Base-by-base conservation (phyloP, 2,797 vertebrate genomes). In the Lagocephalus sceleratus region DNA sequence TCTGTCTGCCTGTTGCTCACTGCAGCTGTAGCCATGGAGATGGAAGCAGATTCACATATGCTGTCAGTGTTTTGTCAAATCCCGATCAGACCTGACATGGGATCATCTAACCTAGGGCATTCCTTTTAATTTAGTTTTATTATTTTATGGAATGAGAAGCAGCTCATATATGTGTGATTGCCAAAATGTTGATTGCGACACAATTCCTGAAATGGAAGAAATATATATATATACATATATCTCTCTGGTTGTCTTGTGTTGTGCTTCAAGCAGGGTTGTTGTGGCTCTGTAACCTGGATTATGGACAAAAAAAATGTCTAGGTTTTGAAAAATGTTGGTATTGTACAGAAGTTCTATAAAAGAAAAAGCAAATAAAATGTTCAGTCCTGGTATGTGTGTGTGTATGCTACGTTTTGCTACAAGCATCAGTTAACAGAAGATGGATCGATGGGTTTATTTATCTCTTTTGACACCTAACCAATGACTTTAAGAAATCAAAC, bases 311-410 rank as follows among this genome's bases (percentile, higher is more conserved):
- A 17, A 20, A 32, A 11, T 42, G 17, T 62, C 40, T 48, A 40
- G 54, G 57, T 66, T 59, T 58, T 63, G 35, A 54, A 61, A 51
- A 51, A 63, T 66, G 57, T 75, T 69, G 60, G 57, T 69, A 70
- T 75, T 75, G 68, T 78, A 68, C 73, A 76, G 55, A 78, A 23
- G 43, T 62, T 73, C 58, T 72, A 60, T 35, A 57, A 49, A 71
- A 55, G 6, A 19, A 42, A 42, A 42, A 61, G 51, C 45, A 52
- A 82, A 82, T 84, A 82, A 84, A 82, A 70, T 70, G 64, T 59
- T 75, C 60, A 71, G 61, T 76, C 69, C 63, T 60, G 21, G 70
- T 35, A 6, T 12, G 2, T n/a, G 8, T 61, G 9, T 15, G 29
- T 56, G 38, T 58, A 15, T n/a, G n/a, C n/a, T n/a, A n/a, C n/a